phyloP scores from a whole-genome alignment of 2,888 invertebrate species.

The Netelia inedita region DNA sequence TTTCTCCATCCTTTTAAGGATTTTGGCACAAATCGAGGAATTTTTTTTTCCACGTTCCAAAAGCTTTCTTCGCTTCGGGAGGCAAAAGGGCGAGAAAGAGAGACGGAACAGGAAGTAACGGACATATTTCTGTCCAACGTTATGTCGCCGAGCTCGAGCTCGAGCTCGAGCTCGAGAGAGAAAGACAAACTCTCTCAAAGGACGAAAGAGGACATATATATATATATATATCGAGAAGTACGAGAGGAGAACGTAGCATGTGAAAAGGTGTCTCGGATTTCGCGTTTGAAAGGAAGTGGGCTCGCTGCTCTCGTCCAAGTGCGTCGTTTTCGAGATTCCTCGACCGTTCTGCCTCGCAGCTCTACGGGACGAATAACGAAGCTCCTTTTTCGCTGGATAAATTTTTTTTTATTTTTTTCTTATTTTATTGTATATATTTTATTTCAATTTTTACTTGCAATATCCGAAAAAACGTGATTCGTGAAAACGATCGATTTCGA shows the following conservation, averaged over 20 bases:
- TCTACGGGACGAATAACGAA: not conserved
- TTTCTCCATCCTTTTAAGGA: too few relatives aligned
- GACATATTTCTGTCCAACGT: slow-evolving; percentile 54
- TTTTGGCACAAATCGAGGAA: too few relatives aligned
- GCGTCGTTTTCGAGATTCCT: slow-evolving; percentile 16
- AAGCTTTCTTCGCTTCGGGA: slow-evolving; percentile 40
- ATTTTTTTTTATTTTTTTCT: not conserved
- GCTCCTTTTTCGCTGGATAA: too few relatives aligned
- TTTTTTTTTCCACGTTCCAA: not conserved
- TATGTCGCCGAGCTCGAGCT: slow-evolving; percentile 32
- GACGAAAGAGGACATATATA: slow-evolving; percentile 25
- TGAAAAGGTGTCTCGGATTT: slow-evolving; percentile 64
- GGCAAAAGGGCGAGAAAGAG: slow-evolving; percentile 33
- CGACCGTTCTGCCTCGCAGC: not conserved
- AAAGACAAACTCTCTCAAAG: slow-evolving; percentile 36
- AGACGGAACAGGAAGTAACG: slow-evolving; percentile 57
- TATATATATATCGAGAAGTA: slow-evolving; percentile 2
- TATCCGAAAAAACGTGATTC: slow-evolving; percentile 43
- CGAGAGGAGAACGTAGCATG: slow-evolving; percentile 47
- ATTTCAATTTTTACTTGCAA: not conserved
- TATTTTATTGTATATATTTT: not conserved
- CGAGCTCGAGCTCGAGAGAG: slow-evolving; percentile 12
- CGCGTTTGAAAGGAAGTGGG: slow-evolving; percentile 65
- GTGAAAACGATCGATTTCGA: slow-evolving; percentile 40
- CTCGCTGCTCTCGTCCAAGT: slow-evolving; percentile 41